Conservation (phyloP, 2,113 vertebrate genomes). For the Polyodon spathula region DNA sequence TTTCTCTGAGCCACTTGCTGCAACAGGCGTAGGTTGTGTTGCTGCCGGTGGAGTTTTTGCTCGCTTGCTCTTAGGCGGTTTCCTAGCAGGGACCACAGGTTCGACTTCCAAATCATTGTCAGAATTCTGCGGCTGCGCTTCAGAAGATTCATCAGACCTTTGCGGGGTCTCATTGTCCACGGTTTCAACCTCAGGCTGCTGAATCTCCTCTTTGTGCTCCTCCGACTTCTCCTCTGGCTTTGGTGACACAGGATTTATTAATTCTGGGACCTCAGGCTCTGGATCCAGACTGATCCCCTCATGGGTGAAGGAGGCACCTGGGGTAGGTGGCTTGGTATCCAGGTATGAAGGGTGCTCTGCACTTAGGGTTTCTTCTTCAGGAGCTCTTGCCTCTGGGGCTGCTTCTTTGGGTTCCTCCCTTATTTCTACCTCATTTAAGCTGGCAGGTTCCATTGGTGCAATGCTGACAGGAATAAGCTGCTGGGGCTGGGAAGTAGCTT, state of each 20-base stretch:
- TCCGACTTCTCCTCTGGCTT: conserved; percentile 53
- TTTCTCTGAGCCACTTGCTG: conserved; percentile 56
- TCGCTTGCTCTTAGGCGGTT: conserved; percentile 80
- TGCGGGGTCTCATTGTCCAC: conserved; percentile 36
- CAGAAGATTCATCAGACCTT: conserved; percentile 49
- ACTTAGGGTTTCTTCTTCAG: conserved; percentile 38
- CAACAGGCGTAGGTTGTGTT: conserved; percentile 46
- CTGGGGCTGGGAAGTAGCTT: conserved; percentile 33
- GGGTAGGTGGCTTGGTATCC: conserved; percentile 71
- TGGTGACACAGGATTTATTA: conserved; percentile 30
- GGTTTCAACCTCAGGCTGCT: conserved; percentile 36
- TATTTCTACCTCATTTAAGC: conserved; percentile 32
- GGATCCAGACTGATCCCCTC: conserved; percentile 42
- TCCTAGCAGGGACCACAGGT: conserved; percentile 61
- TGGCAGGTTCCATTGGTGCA: conserved; percentile 5
- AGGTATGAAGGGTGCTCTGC: conserved; percentile 44
- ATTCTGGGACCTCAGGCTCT: conserved; percentile 44
- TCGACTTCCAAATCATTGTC: conserved; percentile 64
- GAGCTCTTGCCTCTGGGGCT: conserved; percentile 27
- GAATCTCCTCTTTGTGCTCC: conserved; percentile 42
- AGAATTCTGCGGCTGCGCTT: conserved; percentile 46
- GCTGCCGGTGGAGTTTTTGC: conserved; percentile 58
- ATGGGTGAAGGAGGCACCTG: conserved; percentile 60
- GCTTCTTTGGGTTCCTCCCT: conserved; percentile 45
- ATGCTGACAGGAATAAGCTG: conserved; percentile 32